A percentile compares a stretch with the other conserved stretches of the same genome.
Evolutionary conservation across 1,140 invertebrate species (phyloP).

Genomic region (Bilobella aurantiaca): DNA sequence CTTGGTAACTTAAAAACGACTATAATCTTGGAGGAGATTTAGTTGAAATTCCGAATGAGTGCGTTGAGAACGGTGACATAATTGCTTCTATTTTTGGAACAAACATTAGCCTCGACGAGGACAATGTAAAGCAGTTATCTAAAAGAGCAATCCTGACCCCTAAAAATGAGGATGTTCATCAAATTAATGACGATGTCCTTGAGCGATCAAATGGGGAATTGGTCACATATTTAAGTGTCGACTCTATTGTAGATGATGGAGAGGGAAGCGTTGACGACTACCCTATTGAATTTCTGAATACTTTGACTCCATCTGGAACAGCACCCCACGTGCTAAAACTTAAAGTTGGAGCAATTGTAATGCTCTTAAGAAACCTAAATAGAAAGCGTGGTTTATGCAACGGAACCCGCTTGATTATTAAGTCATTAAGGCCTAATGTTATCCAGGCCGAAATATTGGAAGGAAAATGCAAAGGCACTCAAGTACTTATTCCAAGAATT

Average conservation of each 20-base stretch:
- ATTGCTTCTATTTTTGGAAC: conserved; percentile 36
- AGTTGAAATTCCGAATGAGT: conserved; percentile 31
- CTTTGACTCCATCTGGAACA: conserved; percentile 36
- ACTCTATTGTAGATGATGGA: conserved; percentile 31
- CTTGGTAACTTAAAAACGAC: conserved; percentile 23
- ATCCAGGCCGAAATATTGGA: conserved; percentile 7
- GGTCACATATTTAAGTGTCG: conserved; percentile 21
- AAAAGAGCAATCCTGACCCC: conserved; percentile 36
- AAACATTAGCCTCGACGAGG: conserved; percentile 28
- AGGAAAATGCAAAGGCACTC: not conserved
- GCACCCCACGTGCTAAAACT: conserved; percentile 41
- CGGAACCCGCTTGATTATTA: conserved; percentile 39
- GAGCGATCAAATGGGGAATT: not conserved
- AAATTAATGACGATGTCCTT: conserved; percentile 32
- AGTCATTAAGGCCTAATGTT: conserved; percentile 13
- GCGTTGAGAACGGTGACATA: conserved; percentile 32
- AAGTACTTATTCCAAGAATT: conserved; percentile 20
- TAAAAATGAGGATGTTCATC: conserved; percentile 33
- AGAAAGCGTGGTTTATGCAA: conserved; percentile 37
- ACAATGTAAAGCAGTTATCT: conserved; percentile 36
- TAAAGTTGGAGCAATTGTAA: conserved; percentile 39
- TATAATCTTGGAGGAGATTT: conserved; percentile 12
- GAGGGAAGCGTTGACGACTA: conserved; percentile 26
- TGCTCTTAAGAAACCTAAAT: conserved; percentile 41
- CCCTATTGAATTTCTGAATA: conserved; percentile 40